Conservation (phyloP, 2,888 invertebrate species). For the Taphrorychus bicolor region DNA sequence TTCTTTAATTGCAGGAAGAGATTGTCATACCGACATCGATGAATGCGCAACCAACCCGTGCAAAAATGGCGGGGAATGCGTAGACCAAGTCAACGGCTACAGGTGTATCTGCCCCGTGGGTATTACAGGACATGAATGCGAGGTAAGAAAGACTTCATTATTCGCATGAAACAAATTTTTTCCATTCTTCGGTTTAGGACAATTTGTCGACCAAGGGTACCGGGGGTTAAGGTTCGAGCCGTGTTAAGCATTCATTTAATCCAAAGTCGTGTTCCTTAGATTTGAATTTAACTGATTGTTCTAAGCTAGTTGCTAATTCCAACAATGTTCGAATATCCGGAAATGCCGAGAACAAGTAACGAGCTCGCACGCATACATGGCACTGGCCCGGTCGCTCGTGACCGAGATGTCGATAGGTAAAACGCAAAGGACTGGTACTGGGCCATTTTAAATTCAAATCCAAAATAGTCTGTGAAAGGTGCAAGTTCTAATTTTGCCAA, state of each 20-base stretch:
- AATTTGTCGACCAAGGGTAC: not conserved
- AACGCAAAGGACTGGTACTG: conserved; percentile 26
- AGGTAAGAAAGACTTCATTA: no score
- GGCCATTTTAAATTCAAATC: conserved; percentile 24
- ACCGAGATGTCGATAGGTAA: conserved; percentile 33
- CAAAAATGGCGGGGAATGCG: conserved; percentile 89
- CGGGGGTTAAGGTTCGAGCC: conserved; percentile 16
- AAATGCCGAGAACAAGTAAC: conserved; percentile 31
- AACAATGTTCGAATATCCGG: conserved; percentile 41
- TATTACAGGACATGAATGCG: conserved; percentile 85
- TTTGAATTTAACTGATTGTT: conserved; percentile 39
- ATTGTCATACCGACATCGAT: conserved; percentile 86
- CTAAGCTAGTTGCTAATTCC: conserved; percentile 33
- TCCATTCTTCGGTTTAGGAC: not conserved
- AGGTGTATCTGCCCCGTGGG: conserved; percentile 91
- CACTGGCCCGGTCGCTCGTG: conserved; percentile 21
- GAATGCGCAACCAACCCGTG: conserved; percentile 89
- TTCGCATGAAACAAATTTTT: not conserved
- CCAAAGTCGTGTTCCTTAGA: conserved; percentile 31
- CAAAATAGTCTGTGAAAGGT: not conserved
- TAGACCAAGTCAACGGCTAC: conserved; percentile 83
- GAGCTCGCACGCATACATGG: conserved; percentile 38
- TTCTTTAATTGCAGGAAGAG: conserved; percentile 65
- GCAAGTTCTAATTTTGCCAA: not conserved
- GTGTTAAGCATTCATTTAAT: conserved; percentile 36